phyloP scores from a whole-genome alignment of 2,888 invertebrate species.

The Sympetrum striolatum region DNA sequence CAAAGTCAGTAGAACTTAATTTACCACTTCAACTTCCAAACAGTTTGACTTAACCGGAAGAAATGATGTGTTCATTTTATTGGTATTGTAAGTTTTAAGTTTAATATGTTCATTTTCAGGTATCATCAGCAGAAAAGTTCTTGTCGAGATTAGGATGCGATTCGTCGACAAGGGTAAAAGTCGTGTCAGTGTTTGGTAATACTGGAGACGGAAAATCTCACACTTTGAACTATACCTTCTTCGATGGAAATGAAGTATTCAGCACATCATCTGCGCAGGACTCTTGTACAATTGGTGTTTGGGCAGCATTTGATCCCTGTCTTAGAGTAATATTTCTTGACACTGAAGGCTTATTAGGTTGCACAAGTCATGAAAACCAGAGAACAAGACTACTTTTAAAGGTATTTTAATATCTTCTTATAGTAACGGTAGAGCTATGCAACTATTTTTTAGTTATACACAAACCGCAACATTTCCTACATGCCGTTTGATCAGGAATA shows the following conservation, averaged over 20 bases:
- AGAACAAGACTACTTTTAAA: constrained; percentile 75
- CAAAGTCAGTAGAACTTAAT: constrained; percentile 55
- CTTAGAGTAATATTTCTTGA: constrained; percentile 75
- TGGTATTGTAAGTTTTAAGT: background rate
- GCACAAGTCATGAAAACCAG: constrained; percentile 66
- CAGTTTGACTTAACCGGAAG: background rate
- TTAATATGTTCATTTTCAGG: constrained; percentile 11
- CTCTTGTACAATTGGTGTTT: constrained; percentile 79
- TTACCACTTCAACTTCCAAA: background rate
- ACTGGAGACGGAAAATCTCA: constrained; percentile 85
- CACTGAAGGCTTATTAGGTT: constrained; percentile 79
- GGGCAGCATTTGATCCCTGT: constrained; percentile 74
- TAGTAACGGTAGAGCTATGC: too few relatives aligned
- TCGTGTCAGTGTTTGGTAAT: constrained; percentile 83
- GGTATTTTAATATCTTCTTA: constrained; percentile 54
- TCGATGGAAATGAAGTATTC: constrained; percentile 70
- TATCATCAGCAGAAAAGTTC: constrained; percentile 65
- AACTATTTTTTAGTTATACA: too few relatives aligned
- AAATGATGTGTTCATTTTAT: background rate
- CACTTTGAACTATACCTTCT: constrained; percentile 77
- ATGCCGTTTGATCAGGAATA: too few relatives aligned
- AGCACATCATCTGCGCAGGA: constrained; percentile 71
- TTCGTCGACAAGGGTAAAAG: constrained; percentile 70
- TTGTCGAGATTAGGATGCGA: constrained; percentile 61
- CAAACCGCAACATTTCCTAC: too few relatives aligned